A percentile compares a stretch with the other conserved stretches of the same genome.
phyloP scores from a whole-genome alignment of 2,888 invertebrate genomes.

The Mycogona germanica region DNA sequence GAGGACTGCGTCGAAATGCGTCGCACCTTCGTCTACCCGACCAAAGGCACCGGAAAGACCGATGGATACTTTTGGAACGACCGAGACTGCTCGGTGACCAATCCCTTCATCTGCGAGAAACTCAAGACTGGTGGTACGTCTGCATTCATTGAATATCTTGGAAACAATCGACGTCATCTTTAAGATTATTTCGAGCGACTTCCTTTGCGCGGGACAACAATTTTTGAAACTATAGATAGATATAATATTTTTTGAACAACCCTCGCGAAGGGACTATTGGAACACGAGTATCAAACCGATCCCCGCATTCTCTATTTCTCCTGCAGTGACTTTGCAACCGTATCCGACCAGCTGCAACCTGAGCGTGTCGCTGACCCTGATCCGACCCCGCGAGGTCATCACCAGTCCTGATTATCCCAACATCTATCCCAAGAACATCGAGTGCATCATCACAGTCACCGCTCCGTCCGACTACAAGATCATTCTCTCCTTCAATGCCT shows the following conservation, averaged over 20 bases:
- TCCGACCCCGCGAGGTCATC: conserved; percentile 48
- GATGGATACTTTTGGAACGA: conserved; percentile 69
- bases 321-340: conserved; percentile 8
- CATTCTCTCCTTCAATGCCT: conserved; percentile 58
- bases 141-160: too few relatives aligned
- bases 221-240: not conserved
- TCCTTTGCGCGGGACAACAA: not conserved
- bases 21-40: conserved; percentile 48
- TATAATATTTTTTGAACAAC: not conserved
- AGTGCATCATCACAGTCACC: conserved; percentile 56
- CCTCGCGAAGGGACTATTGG: not conserved
- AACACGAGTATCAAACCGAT: not conserved
- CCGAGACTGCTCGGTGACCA: conserved; percentile 55
- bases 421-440: conserved; percentile 59
- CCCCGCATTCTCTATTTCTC: too few relatives aligned
- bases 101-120: conserved; percentile 61
- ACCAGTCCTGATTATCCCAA: conserved; percentile 70
- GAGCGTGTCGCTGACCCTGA: conserved; percentile 50
- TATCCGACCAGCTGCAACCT: conserved; percentile 45
- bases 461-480: conserved; percentile 57
- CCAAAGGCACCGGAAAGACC: conserved; percentile 35
- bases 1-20: conserved; percentile 71
- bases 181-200: too few relatives aligned
- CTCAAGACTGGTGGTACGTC: conserved; percentile 49
- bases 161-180: too few relatives aligned